Evolutionary conservation across 2,888 invertebrate genomes (phyloP), one percentile per base, ranked within the genome.

Genomic region (Melanotus villosus): DNA sequence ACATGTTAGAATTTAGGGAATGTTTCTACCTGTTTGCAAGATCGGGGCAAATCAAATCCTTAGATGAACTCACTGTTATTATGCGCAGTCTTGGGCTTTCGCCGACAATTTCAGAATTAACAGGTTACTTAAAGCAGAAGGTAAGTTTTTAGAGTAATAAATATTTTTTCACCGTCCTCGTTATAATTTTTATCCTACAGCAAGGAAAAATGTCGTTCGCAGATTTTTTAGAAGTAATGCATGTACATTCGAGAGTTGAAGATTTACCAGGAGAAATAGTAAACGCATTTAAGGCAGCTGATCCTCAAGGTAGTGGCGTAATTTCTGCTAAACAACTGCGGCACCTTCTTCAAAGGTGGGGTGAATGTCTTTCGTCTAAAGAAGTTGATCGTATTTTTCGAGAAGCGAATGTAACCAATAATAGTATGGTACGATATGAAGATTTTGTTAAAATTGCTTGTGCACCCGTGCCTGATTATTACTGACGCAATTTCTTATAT

Each of bases 31-130:
- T 98, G 62, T 97, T 97, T 83, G 97, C 97, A 0, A 88, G 95
- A 50, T 93, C 93, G 32, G 97, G 96, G 0, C 93, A 94, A 83
- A 97, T 98, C 59, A 92, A 92, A 14, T 93, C 93, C 0, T 85
- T 97, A 73, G 96, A 97, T 81, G 97, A 98, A 83, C 85, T 98
- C 67, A 96, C 96, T 0, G 92, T 96, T 0, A 96, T 98, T 30
- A 98, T 98, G 97, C 86, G 98, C 72, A 98, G 98, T 0, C 86
- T 98, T 5, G 97, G 97, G 0, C 91, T 97, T 86, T 96, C 97
- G 74, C 98, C 98, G 0, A 98, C 98, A 0, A 94, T 95, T 69
- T 93, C 93, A 60, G 98, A 98, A 84, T 85, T 98, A 36, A 92
- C 93, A 71, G 92, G 92, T 80, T 96, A 95, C 83, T 88, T 93